Percentiles rank a stretch among this genome's conserved stretches.
phyloP scores from a whole-genome alignment of 2,888 invertebrate species.

The Dorcus hopei region DNA sequence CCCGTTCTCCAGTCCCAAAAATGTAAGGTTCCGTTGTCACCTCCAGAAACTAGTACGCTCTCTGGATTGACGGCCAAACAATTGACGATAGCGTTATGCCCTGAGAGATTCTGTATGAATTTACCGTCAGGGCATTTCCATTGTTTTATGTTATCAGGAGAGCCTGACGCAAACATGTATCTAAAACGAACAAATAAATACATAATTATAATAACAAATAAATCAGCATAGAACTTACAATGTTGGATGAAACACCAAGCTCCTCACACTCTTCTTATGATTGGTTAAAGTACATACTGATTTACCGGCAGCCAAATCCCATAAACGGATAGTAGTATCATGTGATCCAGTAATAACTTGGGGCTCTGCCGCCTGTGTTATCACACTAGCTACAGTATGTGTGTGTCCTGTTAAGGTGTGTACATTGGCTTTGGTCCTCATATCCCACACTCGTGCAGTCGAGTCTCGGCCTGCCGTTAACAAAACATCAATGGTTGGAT shows the following conservation, averaged over 20 bases:
- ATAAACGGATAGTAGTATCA: slow-evolving; percentile 93
- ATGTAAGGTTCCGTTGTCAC: slow-evolving; percentile 95
- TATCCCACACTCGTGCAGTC: slow-evolving; percentile 97
- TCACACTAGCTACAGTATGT: slow-evolving; percentile 93
- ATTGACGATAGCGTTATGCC: slow-evolving; percentile 97
- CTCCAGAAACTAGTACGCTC: slow-evolving; percentile 95
- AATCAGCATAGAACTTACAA: slow-evolving; percentile 47
- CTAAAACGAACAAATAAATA: slow-evolving; percentile 38
- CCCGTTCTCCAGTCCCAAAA: slow-evolving; percentile 99
- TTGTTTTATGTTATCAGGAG: slow-evolving; percentile 98
- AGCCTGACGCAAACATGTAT: slow-evolving; percentile 95
- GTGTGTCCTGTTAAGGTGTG: slow-evolving; percentile 95
- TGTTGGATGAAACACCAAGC: slow-evolving; percentile 73
- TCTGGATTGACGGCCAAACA: slow-evolving; percentile 93
- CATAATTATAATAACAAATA: not conserved
- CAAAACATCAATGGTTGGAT: slow-evolving; percentile 93
- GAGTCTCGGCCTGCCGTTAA: slow-evolving; percentile 93
- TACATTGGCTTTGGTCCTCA: slow-evolving; percentile 97
- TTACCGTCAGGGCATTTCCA: slow-evolving; percentile 98
- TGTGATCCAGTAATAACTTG: slow-evolving; percentile 90
- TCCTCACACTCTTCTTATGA: slow-evolving; percentile 93
- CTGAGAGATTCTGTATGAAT: slow-evolving; percentile 94
- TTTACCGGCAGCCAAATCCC: slow-evolving; percentile 97
- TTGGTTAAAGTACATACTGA: slow-evolving; percentile 93
- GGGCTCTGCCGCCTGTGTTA: slow-evolving; percentile 90